Conservation (phyloP, 2,797 vertebrate genomes). For the Malurus leucopterus region DNA sequence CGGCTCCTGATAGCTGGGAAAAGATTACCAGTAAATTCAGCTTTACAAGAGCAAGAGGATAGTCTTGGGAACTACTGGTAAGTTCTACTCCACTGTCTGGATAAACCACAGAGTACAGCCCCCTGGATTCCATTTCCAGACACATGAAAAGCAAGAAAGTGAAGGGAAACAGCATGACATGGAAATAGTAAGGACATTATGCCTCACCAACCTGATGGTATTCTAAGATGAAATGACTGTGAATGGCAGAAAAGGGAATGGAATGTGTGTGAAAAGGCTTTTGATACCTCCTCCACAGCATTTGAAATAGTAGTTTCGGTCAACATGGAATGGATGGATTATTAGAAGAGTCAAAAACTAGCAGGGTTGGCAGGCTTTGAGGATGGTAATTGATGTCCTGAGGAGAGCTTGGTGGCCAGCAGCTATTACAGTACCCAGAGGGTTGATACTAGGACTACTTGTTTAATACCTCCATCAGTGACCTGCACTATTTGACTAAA, state of each 20-base stretch:
- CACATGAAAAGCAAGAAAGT: background rate
- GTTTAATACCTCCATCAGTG: background rate
- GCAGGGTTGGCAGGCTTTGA: background rate
- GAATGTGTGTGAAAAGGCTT: background rate
- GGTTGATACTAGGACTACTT: background rate
- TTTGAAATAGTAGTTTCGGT: background rate
- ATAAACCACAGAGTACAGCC: background rate
- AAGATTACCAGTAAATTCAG: background rate
- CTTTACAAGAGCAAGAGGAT: background rate
- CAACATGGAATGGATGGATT: background rate
- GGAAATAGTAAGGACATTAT: background rate
- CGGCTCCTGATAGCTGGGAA: background rate
- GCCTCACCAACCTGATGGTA: background rate
- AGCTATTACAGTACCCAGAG: background rate
- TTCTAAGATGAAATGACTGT: background rate
- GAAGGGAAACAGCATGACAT: background rate
- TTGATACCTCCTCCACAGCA: background rate
- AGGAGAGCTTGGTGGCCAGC: background rate
- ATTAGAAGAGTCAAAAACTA: background rate
- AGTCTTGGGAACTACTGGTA: background rate
- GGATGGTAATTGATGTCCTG: background rate
- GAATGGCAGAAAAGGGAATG: background rate
- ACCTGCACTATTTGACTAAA: background rate
- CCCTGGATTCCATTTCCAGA: background rate
- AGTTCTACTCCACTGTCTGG: background rate